These are phyloP conservation scores for Pissodes strobi DNA, from an alignment of 1,140 invertebrate genomes.

Conservation along the genomic window DNA sequence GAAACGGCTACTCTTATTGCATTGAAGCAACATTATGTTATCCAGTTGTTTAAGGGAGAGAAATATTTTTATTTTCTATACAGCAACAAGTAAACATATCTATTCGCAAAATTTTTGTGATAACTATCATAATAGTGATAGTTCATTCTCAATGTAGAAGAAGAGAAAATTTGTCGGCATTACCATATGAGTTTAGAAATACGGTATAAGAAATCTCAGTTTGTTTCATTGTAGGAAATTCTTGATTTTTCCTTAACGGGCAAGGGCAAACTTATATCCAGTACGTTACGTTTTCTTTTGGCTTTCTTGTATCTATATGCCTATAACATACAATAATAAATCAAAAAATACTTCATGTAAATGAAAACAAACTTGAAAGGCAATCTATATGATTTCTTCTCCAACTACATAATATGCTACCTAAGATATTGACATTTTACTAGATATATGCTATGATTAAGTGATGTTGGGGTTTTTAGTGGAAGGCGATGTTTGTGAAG, in stretches of 20 bases:
- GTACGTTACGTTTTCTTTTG: conserved; percentile 45
- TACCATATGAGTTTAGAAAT: too few species aligned
- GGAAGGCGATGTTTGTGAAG: conserved; percentile 47
- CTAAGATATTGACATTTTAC: conserved; percentile 11
- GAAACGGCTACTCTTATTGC: too few species aligned
- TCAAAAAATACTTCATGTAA: not conserved
- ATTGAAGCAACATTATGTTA: too few species aligned
- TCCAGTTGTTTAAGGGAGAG: too few species aligned
- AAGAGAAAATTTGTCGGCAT: too few species aligned
- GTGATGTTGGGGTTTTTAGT: conserved; percentile 22
- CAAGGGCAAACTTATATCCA: conserved; percentile 43
- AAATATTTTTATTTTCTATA: too few species aligned
- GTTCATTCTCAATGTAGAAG: too few species aligned
- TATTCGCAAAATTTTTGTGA: too few species aligned
- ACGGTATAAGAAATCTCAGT: not conserved
- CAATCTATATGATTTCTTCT: not conserved
- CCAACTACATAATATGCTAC: not conserved
- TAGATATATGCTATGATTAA: not conserved
- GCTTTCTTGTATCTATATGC: conserved; percentile 49
- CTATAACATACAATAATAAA: conserved; percentile 40
- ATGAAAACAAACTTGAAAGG: too few species aligned
- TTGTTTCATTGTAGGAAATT: conserved; percentile 8
- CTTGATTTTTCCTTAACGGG: conserved; percentile 37
- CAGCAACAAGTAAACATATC: too few species aligned
- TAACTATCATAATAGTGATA: too few species aligned